Conservation (phyloP, 2,888 invertebrate species). For the Stramonita haemastoma region DNA sequence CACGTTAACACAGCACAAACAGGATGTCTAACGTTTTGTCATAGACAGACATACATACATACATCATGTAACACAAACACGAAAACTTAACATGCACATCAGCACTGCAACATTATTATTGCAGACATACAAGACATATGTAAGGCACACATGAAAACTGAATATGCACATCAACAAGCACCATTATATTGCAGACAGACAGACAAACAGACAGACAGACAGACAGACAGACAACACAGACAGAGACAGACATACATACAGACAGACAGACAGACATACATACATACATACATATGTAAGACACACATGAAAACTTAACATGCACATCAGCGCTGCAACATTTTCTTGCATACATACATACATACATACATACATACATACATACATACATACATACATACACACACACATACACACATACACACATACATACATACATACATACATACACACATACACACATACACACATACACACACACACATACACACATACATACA, state of each 20-base stretch:
- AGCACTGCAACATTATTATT: too few species aligned
- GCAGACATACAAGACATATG: not conserved
- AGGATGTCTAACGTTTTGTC: too few species aligned
- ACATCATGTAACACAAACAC: not conserved
- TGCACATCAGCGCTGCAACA: too few species aligned
- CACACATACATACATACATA: not conserved
- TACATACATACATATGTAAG: too few species aligned
- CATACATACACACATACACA: not conserved
- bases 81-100: too few species aligned
- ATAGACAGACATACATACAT: too few species aligned
- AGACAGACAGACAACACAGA: too few species aligned
- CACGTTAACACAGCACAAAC: too few species aligned
- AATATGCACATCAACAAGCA: too few species aligned
- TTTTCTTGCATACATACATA: not conserved
- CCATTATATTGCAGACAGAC: not conserved
- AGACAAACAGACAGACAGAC: too few species aligned
- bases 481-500: not conserved
- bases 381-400: constrained; percentile 17
- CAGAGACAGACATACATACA: not conserved
- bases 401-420: constrained; percentile 15
- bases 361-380: not conserved
- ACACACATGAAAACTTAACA: too few species aligned
- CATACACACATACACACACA: not conserved
- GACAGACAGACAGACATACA: not conserved
- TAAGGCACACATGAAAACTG: too few species aligned